phyloP scores from a whole-genome alignment of 1,140 invertebrate species.

The Drosophila biarmipes region DNA sequence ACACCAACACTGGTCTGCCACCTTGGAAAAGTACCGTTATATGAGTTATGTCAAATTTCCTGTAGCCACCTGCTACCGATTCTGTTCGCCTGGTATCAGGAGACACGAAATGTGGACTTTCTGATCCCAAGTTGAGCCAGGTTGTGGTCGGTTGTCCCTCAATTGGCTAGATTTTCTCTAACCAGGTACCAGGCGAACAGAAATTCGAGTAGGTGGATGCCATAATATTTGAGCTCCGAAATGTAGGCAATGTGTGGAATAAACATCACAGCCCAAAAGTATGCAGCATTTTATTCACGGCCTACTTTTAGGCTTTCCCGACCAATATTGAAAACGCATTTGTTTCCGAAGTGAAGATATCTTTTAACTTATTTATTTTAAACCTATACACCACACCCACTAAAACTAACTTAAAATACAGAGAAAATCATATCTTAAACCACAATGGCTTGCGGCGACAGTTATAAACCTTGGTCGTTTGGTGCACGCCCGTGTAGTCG shows the following conservation, averaged over 20 bases:
- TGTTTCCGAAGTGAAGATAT: no score
- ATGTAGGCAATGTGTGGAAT: not conserved
- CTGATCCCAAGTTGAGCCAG: no score
- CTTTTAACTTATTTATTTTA: not conserved
- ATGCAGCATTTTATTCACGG: not conserved
- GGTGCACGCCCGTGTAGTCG: slow-evolving; percentile 88
- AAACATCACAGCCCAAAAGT: slow-evolving; percentile 1
- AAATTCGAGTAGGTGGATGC: not conserved
- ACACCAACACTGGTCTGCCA: not conserved
- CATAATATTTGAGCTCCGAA: not conserved
- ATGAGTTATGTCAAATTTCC: no score
- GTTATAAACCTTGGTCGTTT: slow-evolving; percentile 89
- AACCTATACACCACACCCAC: not conserved
- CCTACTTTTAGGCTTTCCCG: no score
- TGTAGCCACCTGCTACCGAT: no score
- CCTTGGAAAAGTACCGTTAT: no score
- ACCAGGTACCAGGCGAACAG: no score
- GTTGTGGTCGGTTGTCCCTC: no score
- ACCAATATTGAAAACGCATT: no score
- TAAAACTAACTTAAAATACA: not conserved
- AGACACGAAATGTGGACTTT: no score
- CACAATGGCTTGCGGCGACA: slow-evolving; percentile 88
- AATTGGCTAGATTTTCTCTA: no score
- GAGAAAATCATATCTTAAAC: slow-evolving; percentile 42
- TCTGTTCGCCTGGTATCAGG: no score